Evolutionary conservation across 2,113 vertebrate genomes (phyloP).

Genomic region (Oenanthe melanoleuca): DNA sequence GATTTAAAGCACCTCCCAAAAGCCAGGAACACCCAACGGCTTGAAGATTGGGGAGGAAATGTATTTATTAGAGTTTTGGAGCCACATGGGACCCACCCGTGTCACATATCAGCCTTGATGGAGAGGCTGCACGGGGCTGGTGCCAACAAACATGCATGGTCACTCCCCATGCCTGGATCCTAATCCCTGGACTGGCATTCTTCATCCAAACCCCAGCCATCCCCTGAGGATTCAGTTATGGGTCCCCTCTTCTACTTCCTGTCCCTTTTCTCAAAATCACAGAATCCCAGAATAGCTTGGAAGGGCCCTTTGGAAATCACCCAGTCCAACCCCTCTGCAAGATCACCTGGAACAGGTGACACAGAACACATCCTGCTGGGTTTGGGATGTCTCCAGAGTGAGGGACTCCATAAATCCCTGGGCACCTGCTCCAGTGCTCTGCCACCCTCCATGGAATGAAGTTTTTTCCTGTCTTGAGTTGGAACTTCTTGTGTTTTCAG

Average conservation of each 20-base stretch:
- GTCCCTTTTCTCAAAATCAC: not conserved
- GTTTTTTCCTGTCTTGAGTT: not conserved
- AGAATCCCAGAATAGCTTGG: not conserved
- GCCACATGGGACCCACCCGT: conserved; percentile 29
- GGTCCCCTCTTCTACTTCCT: not conserved
- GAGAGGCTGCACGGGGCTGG: not conserved
- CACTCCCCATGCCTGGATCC: not conserved
- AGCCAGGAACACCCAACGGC: conserved; percentile 77
- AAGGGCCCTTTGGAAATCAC: not conserved
- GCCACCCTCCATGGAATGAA: not conserved
- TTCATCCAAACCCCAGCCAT: not conserved
- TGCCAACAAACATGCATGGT: not conserved
- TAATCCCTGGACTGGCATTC: not conserved
- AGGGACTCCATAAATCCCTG: not conserved
- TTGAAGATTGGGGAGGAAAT: conserved; percentile 55
- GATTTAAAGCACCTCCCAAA: conserved; percentile 73
- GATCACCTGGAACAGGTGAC: not conserved
- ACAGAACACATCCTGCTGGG: not conserved
- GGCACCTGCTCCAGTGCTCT: not conserved
- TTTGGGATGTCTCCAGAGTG: not conserved
- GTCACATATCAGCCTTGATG: not conserved
- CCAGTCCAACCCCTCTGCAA: not conserved
- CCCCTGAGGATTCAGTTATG: not conserved
- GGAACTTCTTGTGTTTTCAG: not conserved
- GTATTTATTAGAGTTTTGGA: conserved; percentile 16